phyloP scores from a whole-genome alignment of 2,113 vertebrate genomes.

The Clarias magur region DNA sequence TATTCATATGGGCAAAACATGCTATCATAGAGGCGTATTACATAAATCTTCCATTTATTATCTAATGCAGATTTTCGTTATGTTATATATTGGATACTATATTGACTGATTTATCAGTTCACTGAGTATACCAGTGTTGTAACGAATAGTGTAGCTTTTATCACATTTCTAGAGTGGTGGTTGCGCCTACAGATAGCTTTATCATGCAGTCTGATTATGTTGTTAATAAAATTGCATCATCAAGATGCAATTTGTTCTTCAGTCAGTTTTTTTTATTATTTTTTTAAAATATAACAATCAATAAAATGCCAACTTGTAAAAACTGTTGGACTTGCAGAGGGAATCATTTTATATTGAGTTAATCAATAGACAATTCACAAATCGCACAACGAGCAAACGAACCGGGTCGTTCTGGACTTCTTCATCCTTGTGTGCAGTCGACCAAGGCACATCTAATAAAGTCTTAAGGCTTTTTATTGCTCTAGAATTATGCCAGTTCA shows the following conservation, averaged over 20 bases:
- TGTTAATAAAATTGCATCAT: background rate
- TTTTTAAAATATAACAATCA: background rate
- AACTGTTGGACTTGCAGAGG: background rate
- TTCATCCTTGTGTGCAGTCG: conserved; percentile 9
- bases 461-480: background rate
- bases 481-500: background rate
- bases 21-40: background rate
- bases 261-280: too few species aligned
- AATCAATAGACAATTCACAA: conserved; percentile 12
- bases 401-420: conserved; percentile 3
- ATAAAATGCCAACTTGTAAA: background rate
- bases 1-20: background rate
- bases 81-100: too few species aligned
- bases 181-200: background rate
- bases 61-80: background rate
- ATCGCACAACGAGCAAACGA: background rate
- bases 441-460: conserved; percentile 19
- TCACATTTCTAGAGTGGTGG: background rate
- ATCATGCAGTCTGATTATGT: background rate
- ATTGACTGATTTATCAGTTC: background rate
- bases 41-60: background rate
- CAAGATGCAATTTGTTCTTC: background rate
- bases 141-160: background rate
- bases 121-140: background rate
- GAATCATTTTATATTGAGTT: conserved; percentile 3